Conservation (phyloP, 2,888 invertebrate genomes). For the Argyra leucocephala region DNA sequence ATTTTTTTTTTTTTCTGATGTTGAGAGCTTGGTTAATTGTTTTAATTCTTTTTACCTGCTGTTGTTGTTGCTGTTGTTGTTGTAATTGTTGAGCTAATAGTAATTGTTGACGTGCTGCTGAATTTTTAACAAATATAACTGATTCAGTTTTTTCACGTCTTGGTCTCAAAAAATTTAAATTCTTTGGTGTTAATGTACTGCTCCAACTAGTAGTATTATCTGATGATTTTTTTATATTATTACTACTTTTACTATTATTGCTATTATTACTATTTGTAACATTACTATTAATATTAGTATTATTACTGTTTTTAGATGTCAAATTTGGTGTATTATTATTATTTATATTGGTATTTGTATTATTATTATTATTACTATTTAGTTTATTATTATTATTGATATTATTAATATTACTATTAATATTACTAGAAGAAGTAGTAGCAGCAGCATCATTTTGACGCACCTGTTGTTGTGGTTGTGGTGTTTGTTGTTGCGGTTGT, state of each 20-base stretch:
- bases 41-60: slow-evolving; percentile 22
- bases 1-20: neutral
- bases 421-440: slow-evolving; percentile 13
- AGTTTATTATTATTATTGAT: neutral
- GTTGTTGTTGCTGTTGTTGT: slow-evolving; percentile 35
- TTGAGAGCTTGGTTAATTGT: slow-evolving; percentile 7
- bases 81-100: slow-evolving; percentile 33
- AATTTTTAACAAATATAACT: slow-evolving; percentile 66
- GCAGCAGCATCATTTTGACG: slow-evolving; percentile 19
- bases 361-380: neutral
- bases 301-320: slow-evolving; percentile 25
- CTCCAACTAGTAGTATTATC: slow-evolving; percentile 35
- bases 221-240: slow-evolving; percentile 14
- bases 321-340: slow-evolving; percentile 35
- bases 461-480: slow-evolving; percentile 10
- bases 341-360: slow-evolving; percentile 12
- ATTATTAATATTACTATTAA: neutral
- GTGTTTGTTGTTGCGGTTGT: slow-evolving; percentile 16
- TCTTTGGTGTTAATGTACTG: slow-evolving; percentile 37
- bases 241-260: slow-evolving; percentile 5
- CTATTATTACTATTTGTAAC: slow-evolving; percentile 12
- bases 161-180: slow-evolving; percentile 51
- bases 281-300: slow-evolving; percentile 14
- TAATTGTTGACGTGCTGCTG: slow-evolving; percentile 46
- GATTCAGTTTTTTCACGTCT: slow-evolving; percentile 84